Evolutionary conservation across 2,797 vertebrate genomes (phyloP), one percentile per base, ranked within the genome.

Genomic region (Myotis daubentonii): DNA sequence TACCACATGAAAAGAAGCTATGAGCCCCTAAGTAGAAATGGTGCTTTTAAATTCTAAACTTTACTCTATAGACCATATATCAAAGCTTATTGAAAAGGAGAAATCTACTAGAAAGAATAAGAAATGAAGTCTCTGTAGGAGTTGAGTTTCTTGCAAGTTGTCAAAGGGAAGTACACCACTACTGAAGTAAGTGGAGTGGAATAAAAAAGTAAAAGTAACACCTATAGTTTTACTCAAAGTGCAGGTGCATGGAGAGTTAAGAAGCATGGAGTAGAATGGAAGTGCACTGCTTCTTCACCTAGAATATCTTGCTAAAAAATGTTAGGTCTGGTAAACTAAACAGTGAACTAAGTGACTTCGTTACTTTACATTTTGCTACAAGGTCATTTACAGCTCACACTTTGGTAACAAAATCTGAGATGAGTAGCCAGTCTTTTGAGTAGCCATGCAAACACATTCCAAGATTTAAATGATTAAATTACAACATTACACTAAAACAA

Each of bases 111-210:
- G 91, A 98, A 97, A 98, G 88, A 98, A 97, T 95, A 97, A 96
- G 81, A 97, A 98, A 97, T 95, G 1, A 97, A 97, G 79, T 98
- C 83, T 96, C 92, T 86, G 49, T 97, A 96, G 97, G 94, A 97
- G 96, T 94, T 97, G 96, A 97, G 76, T 96, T 98, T 97, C 93
- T 97, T 97, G 70, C 97, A 97, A 91, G 62, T 92, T 93, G 95
- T 96, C 98, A 98, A 97, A 98, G 98, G 97, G 97, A 98, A 96
- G 95, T 94, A 8, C 57, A 0, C 91, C 89, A 86, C 78, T 66
- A 68, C 83, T 97, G 97, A 97, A 66, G 36, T 96, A 84, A 98
- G 91, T 93, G 70, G 25, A 97, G 95, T 96, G 2, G 79, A 49
- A 36, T 22, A 68, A 84, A 87, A 97, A 97, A 97, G 89, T 60